Evolutionary conservation across 2,797 vertebrate genomes (phyloP).

Genomic region (Sebastes kiyomatsui): DNA sequence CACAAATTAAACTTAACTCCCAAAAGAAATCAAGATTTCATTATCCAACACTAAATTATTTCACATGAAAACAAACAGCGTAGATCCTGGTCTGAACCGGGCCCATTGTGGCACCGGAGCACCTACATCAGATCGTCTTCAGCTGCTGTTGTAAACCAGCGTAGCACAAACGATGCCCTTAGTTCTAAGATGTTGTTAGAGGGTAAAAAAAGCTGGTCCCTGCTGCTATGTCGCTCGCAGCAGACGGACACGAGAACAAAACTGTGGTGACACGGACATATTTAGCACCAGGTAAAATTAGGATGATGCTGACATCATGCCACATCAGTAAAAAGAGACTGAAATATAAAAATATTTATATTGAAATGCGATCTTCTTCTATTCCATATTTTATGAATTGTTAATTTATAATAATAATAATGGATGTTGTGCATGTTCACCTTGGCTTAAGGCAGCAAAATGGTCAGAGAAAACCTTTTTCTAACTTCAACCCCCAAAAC

Average conservation of each 20-base stretch:
- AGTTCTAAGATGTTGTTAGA: constrained; percentile 22
- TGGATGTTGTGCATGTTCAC: background rate
- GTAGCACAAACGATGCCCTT: constrained; percentile 41
- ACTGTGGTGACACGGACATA: constrained; percentile 44
- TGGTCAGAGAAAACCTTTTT: constrained; percentile 13
- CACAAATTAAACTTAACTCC: background rate
- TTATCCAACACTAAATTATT: background rate
- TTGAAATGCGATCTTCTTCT: background rate
- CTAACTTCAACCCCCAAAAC: constrained; percentile 53
- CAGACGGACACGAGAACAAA: constrained; percentile 48
- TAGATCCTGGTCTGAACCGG: background rate
- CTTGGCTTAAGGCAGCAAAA: background rate
- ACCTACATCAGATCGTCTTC: constrained; percentile 28
- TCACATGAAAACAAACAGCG: background rate
- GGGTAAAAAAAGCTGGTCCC: background rate
- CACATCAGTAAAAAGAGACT: background rate
- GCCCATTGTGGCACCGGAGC: background rate
- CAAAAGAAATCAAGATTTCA: background rate
- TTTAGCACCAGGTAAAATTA: constrained; percentile 49
- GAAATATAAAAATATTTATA: background rate
- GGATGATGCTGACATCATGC: constrained; percentile 35
- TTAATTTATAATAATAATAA: background rate
- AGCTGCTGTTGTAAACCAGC: constrained; percentile 35
- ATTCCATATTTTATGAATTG: background rate
- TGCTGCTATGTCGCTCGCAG: constrained; percentile 8